Base-by-base conservation (phyloP, 2,113 vertebrate species). In the Chloebia gouldiae region DNA sequence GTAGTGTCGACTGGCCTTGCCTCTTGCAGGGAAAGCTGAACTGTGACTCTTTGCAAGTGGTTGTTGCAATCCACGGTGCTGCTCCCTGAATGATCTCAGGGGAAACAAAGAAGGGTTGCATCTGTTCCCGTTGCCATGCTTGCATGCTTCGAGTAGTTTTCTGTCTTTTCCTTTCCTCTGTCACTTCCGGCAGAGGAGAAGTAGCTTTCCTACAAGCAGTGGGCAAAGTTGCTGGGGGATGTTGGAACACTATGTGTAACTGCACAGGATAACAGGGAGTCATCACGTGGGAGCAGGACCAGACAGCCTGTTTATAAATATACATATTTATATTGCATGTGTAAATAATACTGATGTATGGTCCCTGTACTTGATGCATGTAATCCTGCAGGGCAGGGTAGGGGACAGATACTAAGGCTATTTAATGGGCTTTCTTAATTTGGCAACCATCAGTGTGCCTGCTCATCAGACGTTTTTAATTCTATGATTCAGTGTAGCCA, bases 351-450 rank as follows among this genome's bases (percentile, higher is more conserved):
- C 40, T 16, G 35, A 19, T 6, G 4, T 30, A 11, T 28, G 16
- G 82, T 66, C 18, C 51, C 21, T 83, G 61, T 8, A 1, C 11
- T 9, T 47, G 64, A 65, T 88, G 25, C 60, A 70, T 89, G 63
- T 68, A 56, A 49, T 33, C 27, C 20, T 79, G n/a, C 0, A 0
- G 31, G 37, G 61, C 31, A 57, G 39, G 19, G 10, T 37, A n/a
- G 33, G 45, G 54, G 14, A 30, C 0, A 2, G 35, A n/a, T 64
- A 77, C 35, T 45, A 42, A 57, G 39, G 42, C 79, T 61, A 9
- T 51, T 70, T 71, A 79, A 69, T 47, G 15, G 40, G 21, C 63
- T 94, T 87, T 88, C 83, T 96, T 92, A 92, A 85, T 91, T 93
- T 92, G 82, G 77, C 51, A 60, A 1, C 84, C 19, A 12, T 97